A percentile compares a stretch with the other conserved stretches of the same genome.
phyloP scores from a whole-genome alignment of 2,797 vertebrate genomes.

The Hybognathus amarus region DNA sequence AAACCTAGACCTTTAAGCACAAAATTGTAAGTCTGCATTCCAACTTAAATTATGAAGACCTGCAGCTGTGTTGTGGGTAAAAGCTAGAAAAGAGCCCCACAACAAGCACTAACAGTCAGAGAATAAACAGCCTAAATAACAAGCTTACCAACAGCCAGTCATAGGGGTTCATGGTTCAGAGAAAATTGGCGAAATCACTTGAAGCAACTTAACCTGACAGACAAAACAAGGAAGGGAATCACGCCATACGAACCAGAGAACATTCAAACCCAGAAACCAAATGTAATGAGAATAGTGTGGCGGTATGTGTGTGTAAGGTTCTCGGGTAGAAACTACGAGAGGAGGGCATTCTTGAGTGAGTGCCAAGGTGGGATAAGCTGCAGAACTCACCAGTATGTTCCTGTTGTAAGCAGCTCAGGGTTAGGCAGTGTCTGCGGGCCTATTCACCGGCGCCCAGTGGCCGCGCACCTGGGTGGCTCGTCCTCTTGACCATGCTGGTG shows the following conservation, averaged over 20 bases:
- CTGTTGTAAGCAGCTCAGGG: slow-evolving; percentile 76
- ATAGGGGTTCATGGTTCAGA: slow-evolving; percentile 4
- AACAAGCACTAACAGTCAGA: neutral
- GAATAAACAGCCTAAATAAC: slow-evolving; percentile 14
- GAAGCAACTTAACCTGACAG: slow-evolving; percentile 11
- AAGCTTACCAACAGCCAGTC: slow-evolving; percentile 1
- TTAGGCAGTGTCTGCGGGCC: slow-evolving; percentile 76
- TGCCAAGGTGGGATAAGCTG: slow-evolving; percentile 63
- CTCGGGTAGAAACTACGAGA: neutral
- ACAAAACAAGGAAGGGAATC: neutral
- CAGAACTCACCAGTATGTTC: slow-evolving; percentile 72
- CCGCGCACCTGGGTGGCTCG: slow-evolving; percentile 63
- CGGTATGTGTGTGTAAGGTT: neutral
- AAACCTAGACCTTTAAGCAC: neutral
- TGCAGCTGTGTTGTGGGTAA: neutral
- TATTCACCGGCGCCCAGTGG: slow-evolving; percentile 67
- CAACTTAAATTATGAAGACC: neutral
- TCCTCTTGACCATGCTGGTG: neutral
- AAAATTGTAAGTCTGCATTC: neutral
- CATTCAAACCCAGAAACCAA: neutral
- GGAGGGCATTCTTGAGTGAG: slow-evolving; percentile 23
- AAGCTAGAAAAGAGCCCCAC: neutral
- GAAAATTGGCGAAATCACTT: slow-evolving; percentile 11
- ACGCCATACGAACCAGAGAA: neutral
- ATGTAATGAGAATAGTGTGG: neutral